Base-by-base conservation (phyloP, 2,888 invertebrate species). In the Drosophila multiciliata region DNA sequence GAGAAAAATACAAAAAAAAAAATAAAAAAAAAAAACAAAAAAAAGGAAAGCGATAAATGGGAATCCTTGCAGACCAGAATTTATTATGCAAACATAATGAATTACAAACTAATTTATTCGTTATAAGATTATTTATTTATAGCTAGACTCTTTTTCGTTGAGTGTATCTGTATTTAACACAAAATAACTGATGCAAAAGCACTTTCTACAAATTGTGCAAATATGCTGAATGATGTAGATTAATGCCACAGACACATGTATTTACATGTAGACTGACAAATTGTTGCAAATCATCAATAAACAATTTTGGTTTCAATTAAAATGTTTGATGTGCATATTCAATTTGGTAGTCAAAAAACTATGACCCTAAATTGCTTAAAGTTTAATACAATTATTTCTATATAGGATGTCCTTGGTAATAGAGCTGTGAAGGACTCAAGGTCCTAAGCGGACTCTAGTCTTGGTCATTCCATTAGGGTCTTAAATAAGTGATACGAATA, bases 171-270 rank as follows among this genome's bases (percentile, higher is more conserved):
- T 32, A n/a, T 38, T 26, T 7, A 17, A 33, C 26, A 29, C 7
- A 48, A 26, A 54, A 6, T 35, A 49, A 49, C 26, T 54, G 66
- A 65, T 35, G 74, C 57, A 73, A 74, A 50, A 66, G 36, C 42
- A 74, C 52, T 53, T 59, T 58, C 40, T 36, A 73, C 71, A 73
- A 54, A 58, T 54, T 73, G 57, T 64, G 38, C 6, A 17, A 66
- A 67, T 38, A 15, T 17, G 6, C 23, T 26, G 33, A 20, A 35
- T 32, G 7, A 40, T 57, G 55, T 57, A 40, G n/a, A n/a, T 38
- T 38, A 40, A 29, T 29, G 29, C 55, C 38, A 29, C 55, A 55
- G 2, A 55, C 26, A 55, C 38, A 26, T 54, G 35, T 54, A 15
- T 36, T 1, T 3, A 17, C 12, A 53, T 8, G 33, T 35, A 2